Conservation (phyloP, 2,113 vertebrate species). For the Mugil cephalus region DNA sequence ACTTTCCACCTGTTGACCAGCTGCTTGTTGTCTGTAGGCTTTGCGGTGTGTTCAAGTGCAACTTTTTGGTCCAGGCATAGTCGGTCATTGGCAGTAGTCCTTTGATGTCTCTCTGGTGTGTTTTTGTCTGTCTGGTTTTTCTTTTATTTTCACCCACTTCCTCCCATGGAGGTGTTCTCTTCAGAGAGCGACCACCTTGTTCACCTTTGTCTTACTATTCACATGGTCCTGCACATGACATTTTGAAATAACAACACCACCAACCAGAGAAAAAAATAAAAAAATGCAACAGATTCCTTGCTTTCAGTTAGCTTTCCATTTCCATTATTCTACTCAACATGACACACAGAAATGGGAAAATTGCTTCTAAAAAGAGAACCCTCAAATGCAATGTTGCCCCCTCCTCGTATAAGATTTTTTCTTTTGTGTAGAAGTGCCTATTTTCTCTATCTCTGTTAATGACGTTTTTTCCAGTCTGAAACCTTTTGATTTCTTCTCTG, state of each 20-base stretch:
- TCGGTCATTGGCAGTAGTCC: too few species aligned
- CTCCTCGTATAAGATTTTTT: constrained; percentile 13
- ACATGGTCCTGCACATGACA: constrained; percentile 3
- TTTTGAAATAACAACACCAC: background rate
- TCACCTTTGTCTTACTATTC: background rate
- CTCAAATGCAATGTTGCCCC: background rate
- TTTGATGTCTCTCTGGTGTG: too few species aligned
- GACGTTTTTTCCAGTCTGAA: constrained; percentile 31
- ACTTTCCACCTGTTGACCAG: too few species aligned
- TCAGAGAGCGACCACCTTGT: constrained; percentile 17
- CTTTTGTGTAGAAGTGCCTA: constrained; percentile 44
- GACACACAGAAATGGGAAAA: constrained; percentile 21
- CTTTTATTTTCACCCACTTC: too few species aligned
- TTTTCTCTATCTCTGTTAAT: constrained; percentile 50
- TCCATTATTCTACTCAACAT: constrained; percentile 10
- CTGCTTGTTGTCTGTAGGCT: too few species aligned
- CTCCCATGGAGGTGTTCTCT: background rate
- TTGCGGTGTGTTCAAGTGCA: too few species aligned
- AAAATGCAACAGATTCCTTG: constrained; percentile 11
- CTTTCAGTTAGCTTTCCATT: background rate
- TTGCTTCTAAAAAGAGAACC: constrained; percentile 8
- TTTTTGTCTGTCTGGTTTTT: too few species aligned
- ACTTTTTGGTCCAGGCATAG: too few species aligned
- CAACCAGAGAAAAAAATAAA: constrained; percentile 18
- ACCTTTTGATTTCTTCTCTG: constrained; percentile 55